Conservation (phyloP, 2,888 invertebrate genomes). For the Petrophora chlorosata region DNA sequence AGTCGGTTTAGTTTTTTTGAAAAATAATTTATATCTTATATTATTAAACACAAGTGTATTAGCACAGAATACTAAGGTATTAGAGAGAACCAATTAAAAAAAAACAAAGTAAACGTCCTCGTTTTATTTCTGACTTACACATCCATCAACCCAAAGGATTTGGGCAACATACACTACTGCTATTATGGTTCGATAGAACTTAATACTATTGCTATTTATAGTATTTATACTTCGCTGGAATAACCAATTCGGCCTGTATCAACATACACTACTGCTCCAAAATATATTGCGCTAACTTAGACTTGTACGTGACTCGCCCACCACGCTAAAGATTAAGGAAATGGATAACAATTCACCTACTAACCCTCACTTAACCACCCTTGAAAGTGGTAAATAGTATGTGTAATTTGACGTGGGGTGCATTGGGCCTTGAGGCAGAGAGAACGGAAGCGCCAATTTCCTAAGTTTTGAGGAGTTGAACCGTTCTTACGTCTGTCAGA, state of each 20-base stretch:
- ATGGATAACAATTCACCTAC: conserved; percentile 34
- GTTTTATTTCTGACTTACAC: no score
- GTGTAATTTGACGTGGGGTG: conserved; percentile 15
- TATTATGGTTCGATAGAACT: background rate
- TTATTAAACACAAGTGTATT: no score
- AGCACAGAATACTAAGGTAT: no score
- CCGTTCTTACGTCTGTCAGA: background rate
- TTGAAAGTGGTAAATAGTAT: conserved; percentile 17
- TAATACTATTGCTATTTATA: background rate
- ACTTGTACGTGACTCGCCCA: conserved; percentile 35
- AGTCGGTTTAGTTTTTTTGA: no score
- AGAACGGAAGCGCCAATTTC: conserved; percentile 1
- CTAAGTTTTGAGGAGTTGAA: background rate
- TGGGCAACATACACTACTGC: no score
- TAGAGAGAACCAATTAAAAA: no score
- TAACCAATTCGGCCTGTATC: background rate
- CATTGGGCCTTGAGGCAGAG: background rate
- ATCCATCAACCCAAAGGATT: no score
- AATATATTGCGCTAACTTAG: conserved; percentile 10
- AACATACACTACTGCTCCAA: conserved; percentile 10
- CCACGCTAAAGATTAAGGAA: conserved; percentile 36
- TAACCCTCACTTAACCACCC: conserved; percentile 25
- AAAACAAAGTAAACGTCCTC: no score
- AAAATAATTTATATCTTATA: no score
- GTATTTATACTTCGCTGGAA: no score